phyloP scores from a whole-genome alignment of 2,113 vertebrate genomes.

The Aspidoscelis tigris region DNA sequence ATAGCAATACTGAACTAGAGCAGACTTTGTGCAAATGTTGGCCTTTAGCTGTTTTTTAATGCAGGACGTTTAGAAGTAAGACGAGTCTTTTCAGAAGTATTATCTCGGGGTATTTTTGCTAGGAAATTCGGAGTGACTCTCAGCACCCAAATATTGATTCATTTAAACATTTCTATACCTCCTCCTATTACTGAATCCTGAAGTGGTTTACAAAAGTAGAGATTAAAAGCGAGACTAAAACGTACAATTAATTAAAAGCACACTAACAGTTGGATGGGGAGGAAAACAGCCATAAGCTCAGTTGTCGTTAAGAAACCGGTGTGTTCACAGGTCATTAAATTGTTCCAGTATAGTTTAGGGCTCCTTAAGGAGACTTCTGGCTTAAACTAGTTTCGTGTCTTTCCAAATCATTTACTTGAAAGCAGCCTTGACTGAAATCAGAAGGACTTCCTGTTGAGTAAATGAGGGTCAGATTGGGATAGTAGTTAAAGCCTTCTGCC shows the following conservation, averaged over 20 bases:
- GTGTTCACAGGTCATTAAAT: slow-evolving; percentile 21
- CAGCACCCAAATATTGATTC: not conserved
- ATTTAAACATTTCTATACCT: no score
- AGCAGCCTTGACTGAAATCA: not conserved
- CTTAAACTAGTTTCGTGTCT: slow-evolving; percentile 4
- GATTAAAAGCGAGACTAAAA: no score
- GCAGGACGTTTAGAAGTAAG: not conserved
- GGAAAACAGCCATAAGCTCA: not conserved
- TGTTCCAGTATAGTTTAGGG: slow-evolving; percentile 8
- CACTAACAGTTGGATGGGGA: no score
- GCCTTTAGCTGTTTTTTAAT: not conserved
- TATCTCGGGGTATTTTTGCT: not conserved
- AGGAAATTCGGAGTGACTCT: not conserved
- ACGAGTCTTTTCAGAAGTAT: not conserved
- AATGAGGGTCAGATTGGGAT: not conserved
- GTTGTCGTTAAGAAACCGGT: not conserved
- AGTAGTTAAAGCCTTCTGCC: not conserved
- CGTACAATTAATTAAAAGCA: no score
- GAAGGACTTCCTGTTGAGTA: not conserved
- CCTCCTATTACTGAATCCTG: no score
- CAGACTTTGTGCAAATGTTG: not conserved
- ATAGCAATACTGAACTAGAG: not conserved
- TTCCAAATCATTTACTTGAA: slow-evolving; percentile 2
- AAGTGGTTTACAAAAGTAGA: no score
- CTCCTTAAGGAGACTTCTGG: slow-evolving; percentile 1